Conservation (phyloP, 1,140 invertebrate genomes). For the Drosophila nigromelanica region DNA sequence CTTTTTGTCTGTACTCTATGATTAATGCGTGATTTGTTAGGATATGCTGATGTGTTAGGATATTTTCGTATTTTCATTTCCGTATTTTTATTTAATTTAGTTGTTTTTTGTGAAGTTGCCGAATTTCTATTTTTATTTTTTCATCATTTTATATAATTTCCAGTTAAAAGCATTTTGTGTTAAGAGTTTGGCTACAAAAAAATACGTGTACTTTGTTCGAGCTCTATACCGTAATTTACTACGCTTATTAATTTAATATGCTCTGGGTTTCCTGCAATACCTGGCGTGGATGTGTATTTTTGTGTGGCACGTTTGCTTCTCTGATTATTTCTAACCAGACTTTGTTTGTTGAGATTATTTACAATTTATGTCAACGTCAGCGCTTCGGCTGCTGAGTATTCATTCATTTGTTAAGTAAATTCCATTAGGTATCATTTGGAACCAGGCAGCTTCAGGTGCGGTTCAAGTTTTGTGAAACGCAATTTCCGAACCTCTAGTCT, state of each 20-base stretch:
- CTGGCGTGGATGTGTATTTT: background rate
- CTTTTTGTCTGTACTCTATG: too few species aligned
- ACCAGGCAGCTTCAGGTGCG: conserved; percentile 9
- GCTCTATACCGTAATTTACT: background rate
- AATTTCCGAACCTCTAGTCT: background rate
- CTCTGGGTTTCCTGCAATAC: background rate
- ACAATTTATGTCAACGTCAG: conserved; percentile 59
- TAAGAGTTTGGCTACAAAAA: too few species aligned
- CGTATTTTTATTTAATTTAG: too few species aligned
- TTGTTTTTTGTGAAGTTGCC: too few species aligned
- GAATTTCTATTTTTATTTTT: too few species aligned
- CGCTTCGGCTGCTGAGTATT: conserved; percentile 10
- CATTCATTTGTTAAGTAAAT: conserved; percentile 44
- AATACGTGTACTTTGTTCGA: too few species aligned
- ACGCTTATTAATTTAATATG: background rate
- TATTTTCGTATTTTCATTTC: too few species aligned
- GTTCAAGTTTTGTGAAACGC: background rate
- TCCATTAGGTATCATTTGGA: conserved; percentile 22
- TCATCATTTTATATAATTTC: too few species aligned
- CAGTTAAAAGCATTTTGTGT: too few species aligned
- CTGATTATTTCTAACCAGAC: conserved; percentile 22
- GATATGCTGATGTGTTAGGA: too few species aligned
- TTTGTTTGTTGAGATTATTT: conserved; percentile 70
- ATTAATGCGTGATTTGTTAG: too few species aligned
- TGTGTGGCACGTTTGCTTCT: conserved; percentile 35